These are phyloP conservation scores for Hofmannophila pseudospretella DNA, from an alignment of 2,888 invertebrate genomes.

Conservation along the genomic window DNA sequence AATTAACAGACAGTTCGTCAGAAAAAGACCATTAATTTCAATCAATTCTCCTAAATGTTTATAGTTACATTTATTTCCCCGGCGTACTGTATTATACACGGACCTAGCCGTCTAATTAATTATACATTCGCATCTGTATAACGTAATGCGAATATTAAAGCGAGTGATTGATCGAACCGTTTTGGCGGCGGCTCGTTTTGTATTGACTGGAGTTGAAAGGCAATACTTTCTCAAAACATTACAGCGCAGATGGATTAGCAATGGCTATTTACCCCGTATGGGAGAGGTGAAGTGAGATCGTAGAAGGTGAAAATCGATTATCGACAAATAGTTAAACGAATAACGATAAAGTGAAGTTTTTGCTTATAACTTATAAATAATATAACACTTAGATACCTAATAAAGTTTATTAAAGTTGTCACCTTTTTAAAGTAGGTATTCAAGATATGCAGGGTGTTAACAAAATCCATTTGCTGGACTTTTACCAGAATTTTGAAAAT, in stretches of 20 bases:
- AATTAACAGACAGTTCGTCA: too few species aligned
- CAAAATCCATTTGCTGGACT: too few species aligned
- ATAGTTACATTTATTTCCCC: neutral
- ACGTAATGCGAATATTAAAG: slow-evolving; percentile 14
- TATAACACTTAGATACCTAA: too few species aligned
- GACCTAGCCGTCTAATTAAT: slow-evolving; percentile 11
- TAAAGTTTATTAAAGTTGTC: too few species aligned
- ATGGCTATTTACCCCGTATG: neutral
- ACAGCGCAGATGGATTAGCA: too few species aligned
- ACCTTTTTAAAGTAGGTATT: too few species aligned
- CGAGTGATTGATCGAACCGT: slow-evolving; percentile 14
- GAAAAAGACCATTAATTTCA: slow-evolving; percentile 3
- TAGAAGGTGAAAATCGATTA: too few species aligned
- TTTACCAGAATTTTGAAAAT: too few species aligned
- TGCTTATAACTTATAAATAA: too few species aligned
- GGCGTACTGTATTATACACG: too few species aligned
- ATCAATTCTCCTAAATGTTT: slow-evolving; percentile 15
- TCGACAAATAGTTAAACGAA: neutral
- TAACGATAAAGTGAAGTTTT: too few species aligned
- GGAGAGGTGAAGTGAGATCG: neutral
- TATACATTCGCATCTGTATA: slow-evolving; percentile 14
- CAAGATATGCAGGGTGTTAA: too few species aligned
- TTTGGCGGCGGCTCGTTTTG: slow-evolving; percentile 10
- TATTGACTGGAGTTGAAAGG: slow-evolving; percentile 13
- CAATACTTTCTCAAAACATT: slow-evolving; percentile 14